A percentile compares a stretch with the other conserved stretches of the same genome.
phyloP scores from a whole-genome alignment of 2,797 vertebrate genomes.

The Aphelocoma californica region DNA sequence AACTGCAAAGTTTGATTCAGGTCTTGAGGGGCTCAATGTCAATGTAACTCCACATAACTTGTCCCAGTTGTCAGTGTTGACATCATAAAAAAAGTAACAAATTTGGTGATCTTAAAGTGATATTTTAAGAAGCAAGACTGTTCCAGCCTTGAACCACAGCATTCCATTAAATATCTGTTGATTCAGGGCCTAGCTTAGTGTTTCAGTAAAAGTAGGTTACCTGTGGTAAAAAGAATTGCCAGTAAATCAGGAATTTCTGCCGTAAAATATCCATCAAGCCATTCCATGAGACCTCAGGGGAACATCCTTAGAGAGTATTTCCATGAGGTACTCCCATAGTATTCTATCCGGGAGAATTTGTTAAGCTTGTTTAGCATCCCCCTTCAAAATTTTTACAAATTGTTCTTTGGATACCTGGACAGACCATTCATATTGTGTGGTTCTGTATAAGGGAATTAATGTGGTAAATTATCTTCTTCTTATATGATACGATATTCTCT shows the following conservation, averaged over 20 bases:
- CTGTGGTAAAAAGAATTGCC: background rate
- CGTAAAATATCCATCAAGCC: background rate
- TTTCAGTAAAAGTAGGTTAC: background rate
- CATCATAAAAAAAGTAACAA: background rate
- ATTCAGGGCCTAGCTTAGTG: background rate
- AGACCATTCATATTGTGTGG: background rate
- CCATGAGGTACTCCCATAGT: background rate
- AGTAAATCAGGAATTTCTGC: background rate
- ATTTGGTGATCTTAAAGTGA: background rate
- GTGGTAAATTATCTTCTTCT: background rate
- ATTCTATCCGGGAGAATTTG: background rate
- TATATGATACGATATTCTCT: background rate
- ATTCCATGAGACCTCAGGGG: background rate
- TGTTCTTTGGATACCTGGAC: background rate
- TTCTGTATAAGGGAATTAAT: background rate
- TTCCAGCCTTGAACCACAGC: background rate
- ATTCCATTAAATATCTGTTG: background rate
- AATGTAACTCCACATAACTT: background rate
- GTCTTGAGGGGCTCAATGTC: background rate
- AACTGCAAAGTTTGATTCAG: background rate
- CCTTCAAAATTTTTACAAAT: background rate
- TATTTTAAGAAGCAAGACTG: background rate
- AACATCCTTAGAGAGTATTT: background rate
- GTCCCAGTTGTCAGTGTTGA: background rate
- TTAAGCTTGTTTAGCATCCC: background rate